Conservation (phyloP, 2,797 vertebrate genomes). For the Podarcis lilfordi region DNA sequence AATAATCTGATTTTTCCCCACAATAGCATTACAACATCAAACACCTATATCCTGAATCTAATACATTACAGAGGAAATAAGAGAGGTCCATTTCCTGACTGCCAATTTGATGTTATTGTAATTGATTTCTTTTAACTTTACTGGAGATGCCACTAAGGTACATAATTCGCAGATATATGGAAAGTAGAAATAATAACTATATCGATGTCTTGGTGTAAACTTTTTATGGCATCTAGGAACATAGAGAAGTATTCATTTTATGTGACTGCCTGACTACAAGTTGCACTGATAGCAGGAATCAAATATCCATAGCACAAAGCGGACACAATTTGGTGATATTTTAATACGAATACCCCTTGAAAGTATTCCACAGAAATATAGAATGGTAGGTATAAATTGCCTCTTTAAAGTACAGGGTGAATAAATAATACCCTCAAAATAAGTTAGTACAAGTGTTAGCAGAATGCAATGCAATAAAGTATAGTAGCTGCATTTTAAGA, state of each 20-base stretch:
- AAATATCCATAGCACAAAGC: conserved; percentile 37
- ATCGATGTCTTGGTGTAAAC: conserved; percentile 6
- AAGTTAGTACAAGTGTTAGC: background rate
- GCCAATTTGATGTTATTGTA: conserved; percentile 28
- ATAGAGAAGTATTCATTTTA: conserved; percentile 14
- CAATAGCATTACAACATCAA: conserved; percentile 11
- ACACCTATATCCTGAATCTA: conserved; percentile 22
- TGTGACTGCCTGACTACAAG: conserved; percentile 34
- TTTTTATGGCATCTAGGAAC: conserved; percentile 13
- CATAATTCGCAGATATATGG: background rate
- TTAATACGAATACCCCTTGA: conserved; percentile 33
- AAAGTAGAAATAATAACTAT: conserved; percentile 24
- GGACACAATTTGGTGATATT: conserved; percentile 28
- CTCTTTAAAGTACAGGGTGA: background rate
- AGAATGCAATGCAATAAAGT: background rate
- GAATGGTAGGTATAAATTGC: conserved; percentile 3
- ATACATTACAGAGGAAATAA: conserved; percentile 33
- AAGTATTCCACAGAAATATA: conserved; percentile 47
- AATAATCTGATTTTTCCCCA: background rate
- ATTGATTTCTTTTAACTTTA: conserved; percentile 18
- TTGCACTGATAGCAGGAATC: conserved; percentile 31
- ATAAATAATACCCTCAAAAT: background rate
- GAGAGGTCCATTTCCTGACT: background rate
- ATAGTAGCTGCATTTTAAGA: background rate
- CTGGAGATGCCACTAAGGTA: background rate